phyloP scores from a whole-genome alignment of 2,888 invertebrate species.

The Diplazon laetatorius region DNA sequence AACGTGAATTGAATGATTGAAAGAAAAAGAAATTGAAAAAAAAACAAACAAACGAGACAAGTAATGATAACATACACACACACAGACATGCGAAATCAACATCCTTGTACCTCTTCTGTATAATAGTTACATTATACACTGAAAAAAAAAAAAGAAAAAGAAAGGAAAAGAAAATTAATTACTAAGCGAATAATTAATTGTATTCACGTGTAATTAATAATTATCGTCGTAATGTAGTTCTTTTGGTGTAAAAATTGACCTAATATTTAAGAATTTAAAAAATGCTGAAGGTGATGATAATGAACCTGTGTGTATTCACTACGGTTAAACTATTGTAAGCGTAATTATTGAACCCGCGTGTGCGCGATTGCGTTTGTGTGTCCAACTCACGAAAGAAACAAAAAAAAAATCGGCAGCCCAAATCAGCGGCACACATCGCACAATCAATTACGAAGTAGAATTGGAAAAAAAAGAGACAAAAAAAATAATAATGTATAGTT shows the following conservation, averaged over 20 bases:
- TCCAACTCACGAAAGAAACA: too few species aligned
- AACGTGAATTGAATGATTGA: constrained; percentile 26
- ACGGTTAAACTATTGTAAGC: constrained; percentile 51
- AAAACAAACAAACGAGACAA: neutral
- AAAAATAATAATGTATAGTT: constrained; percentile 47
- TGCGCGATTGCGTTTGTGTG: constrained; percentile 48
- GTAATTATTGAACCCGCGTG: constrained; percentile 54
- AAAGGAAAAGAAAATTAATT: constrained; percentile 42
- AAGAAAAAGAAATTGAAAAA: neutral
- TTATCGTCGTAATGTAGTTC: constrained; percentile 81
- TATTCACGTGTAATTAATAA: constrained; percentile 81
- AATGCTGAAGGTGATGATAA: constrained; percentile 72
- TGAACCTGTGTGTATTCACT: constrained; percentile 34
- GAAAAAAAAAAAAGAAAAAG: constrained; percentile 63
- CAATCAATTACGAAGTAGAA: constrained; percentile 37
- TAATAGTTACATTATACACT: constrained; percentile 79
- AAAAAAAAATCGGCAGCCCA: neutral
- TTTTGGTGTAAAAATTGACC: constrained; percentile 81
- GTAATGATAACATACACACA: constrained; percentile 47
- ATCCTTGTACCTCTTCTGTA: constrained; percentile 80
- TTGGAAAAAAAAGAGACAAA: constrained; percentile 46
- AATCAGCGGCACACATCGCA: constrained; percentile 27
- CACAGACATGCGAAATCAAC: constrained; percentile 69
- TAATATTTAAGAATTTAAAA: constrained; percentile 79
- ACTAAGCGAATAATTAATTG: constrained; percentile 71